Evolutionary conservation across 2,113 vertebrate genomes (phyloP).

Genomic region (Hyla sarda): DNA sequence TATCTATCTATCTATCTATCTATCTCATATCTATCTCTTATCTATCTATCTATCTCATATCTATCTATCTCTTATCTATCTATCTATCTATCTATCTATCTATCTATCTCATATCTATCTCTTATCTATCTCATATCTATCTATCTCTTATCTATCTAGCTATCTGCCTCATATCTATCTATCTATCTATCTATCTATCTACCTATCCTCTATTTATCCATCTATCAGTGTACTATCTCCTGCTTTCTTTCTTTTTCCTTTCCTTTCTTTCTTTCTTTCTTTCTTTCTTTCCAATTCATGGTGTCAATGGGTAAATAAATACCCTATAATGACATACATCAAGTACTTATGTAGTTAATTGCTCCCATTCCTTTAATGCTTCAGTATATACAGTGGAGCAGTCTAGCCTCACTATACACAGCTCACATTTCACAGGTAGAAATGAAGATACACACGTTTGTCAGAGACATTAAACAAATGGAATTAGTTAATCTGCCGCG

Average conservation of each 20-base stretch:
- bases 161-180: not conserved
- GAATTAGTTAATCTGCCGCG: slow-evolving; percentile 1
- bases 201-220: not conserved
- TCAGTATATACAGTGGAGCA: too few species aligned
- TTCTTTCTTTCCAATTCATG: not conserved
- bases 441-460: slow-evolving; percentile 3
- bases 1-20: not conserved
- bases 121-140: not conserved
- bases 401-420: not conserved
- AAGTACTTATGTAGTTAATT: not conserved
- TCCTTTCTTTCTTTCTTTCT: not conserved
- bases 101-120: not conserved
- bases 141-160: slow-evolving; percentile 4
- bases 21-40: not conserved
- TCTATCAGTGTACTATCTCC: not conserved
- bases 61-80: not conserved
- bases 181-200: not conserved
- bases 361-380: not conserved
- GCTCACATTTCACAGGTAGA: not conserved
- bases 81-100: not conserved
- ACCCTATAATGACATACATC: not conserved
- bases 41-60: not conserved
- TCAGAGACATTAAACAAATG: slow-evolving; percentile 17
- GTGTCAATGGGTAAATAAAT: not conserved
- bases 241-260: not conserved